Conservation (phyloP, 2,888 invertebrate species). For the Lochmaea capreae region DNA sequence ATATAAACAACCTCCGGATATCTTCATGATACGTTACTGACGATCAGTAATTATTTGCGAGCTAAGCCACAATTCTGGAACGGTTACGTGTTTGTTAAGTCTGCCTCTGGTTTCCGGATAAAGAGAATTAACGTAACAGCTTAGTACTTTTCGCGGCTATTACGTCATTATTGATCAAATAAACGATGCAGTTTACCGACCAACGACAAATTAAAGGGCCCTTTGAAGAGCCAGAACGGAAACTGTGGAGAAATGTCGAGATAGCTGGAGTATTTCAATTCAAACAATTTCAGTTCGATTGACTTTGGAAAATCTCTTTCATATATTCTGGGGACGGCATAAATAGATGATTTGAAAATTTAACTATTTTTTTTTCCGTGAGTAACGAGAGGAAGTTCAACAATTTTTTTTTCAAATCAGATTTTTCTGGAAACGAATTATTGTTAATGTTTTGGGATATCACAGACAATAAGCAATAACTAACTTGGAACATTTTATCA, state of each 20-base stretch:
- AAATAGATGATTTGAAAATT: background rate
- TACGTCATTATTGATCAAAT: slow-evolving; percentile 44
- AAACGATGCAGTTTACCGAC: slow-evolving; percentile 25
- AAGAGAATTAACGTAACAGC: slow-evolving; percentile 46
- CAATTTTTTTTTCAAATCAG: background rate
- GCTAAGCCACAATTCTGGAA: slow-evolving; percentile 34
- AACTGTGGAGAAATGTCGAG: slow-evolving; percentile 6
- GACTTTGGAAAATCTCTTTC: background rate
- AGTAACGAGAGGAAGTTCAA: no score
- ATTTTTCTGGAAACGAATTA: no score
- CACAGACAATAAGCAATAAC: no score
- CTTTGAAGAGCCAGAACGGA: slow-evolving; percentile 14
- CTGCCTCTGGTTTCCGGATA: slow-evolving; percentile 44
- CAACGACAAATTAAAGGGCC: slow-evolving; percentile 19
- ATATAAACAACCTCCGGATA: no score
- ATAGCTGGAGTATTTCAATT: slow-evolving; percentile 6
- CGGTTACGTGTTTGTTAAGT: slow-evolving; percentile 47
- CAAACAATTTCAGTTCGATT: slow-evolving; percentile 7
- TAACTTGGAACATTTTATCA: no score
- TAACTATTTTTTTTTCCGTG: no score
- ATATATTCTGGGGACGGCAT: background rate
- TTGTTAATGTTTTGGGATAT: no score
- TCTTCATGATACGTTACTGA: slow-evolving; percentile 17
- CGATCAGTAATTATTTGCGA: slow-evolving; percentile 33
- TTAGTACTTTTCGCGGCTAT: slow-evolving; percentile 40